These are phyloP conservation scores for Arrhopalites spinosus DNA, from an alignment of 2,888 invertebrate species.

Conservation along the genomic window DNA sequence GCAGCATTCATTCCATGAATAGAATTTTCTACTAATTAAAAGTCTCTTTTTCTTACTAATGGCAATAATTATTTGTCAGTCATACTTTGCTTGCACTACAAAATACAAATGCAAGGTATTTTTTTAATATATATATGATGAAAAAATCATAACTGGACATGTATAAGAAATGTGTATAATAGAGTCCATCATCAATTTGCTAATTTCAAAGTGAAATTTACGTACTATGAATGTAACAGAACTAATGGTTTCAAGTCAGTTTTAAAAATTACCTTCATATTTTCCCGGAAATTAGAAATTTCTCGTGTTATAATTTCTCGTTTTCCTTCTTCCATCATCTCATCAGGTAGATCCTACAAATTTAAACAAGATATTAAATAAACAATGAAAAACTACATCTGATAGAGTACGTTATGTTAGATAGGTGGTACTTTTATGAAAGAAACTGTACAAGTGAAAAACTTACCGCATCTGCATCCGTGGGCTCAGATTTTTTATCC, in stretches of 20 bases:
- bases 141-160: background rate
- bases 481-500: constrained; percentile 38
- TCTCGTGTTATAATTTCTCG: constrained; percentile 94
- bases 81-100: background rate
- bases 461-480: constrained; percentile 37
- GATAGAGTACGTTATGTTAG: background rate
- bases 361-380: no score
- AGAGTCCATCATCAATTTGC: background rate
- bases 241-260: background rate
- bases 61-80: background rate
- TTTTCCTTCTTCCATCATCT: constrained; percentile 93
- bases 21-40: background rate
- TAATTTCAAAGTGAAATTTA: constrained; percentile 1
- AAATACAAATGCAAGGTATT: background rate
- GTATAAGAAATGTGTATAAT: background rate
- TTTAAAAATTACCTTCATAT: constrained; percentile 80
- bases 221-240: background rate
- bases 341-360: constrained; percentile 62
- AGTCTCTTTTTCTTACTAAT: background rate
- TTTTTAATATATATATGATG: background rate
- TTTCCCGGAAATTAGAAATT: constrained; percentile 96
- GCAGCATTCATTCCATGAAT: background rate
- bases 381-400: no score
- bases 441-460: background rate
- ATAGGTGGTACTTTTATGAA: background rate